These are phyloP conservation scores for Lacanobia wlatinum DNA, from an alignment of 2,888 invertebrate species.

Conservation along the genomic window DNA sequence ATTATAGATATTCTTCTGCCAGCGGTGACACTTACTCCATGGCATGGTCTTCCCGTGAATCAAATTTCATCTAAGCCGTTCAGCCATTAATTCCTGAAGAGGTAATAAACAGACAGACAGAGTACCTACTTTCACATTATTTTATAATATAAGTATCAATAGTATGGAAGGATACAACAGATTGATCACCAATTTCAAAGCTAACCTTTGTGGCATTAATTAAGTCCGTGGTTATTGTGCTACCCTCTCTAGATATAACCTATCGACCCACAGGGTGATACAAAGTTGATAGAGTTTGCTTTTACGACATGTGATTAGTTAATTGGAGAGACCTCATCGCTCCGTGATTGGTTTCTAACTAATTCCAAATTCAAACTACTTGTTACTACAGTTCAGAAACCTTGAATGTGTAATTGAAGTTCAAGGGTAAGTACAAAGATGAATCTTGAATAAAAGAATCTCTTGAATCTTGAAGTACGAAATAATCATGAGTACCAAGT, in stretches of 20 bases:
- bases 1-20: too few species aligned
- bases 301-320: slow-evolving; percentile 63
- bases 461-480: too few species aligned
- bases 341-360: slow-evolving; percentile 62
- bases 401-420: slow-evolving; percentile 35
- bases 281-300: slow-evolving; percentile 55
- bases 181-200: slow-evolving; percentile 1
- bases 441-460: not conserved
- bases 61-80: too few species aligned
- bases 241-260: slow-evolving; percentile 11
- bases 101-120: too few species aligned
- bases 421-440: not conserved
- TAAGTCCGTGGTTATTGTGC: not conserved
- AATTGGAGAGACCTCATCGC: slow-evolving; percentile 60
- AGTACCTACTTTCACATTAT: too few species aligned
- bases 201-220: not conserved
- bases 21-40: too few species aligned
- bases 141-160: too few species aligned
- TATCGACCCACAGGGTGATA: slow-evolving; percentile 30
- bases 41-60: too few species aligned
- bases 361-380: slow-evolving; percentile 52
- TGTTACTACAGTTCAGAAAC: slow-evolving; percentile 28
- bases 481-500: not conserved
- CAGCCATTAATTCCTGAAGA: too few species aligned
- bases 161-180: not conserved